Base-by-base conservation (phyloP, 2,888 invertebrate species). In the Brachypalpus laphriformis region DNA sequence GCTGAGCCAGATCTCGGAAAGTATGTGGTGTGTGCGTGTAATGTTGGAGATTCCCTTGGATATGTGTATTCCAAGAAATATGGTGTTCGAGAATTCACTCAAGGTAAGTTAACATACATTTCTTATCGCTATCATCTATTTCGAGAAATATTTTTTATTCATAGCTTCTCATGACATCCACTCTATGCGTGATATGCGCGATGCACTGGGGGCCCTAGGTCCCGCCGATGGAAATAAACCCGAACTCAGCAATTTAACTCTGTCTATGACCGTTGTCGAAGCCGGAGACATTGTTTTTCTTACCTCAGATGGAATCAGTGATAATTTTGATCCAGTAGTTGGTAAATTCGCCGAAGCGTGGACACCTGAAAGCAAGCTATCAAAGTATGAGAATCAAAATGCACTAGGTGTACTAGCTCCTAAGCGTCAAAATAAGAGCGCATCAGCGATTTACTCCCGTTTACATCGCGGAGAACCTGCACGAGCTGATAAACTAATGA, bases 321-420 rank as follows among this genome's bases (percentile, higher is more conserved):
- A 98, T 90, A 98, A 98, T 91, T 97, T 97, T 89, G 97, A 98
- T 92, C 97, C 97, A 0, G 97, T 97, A 31, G 97, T 98, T 74
- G 97, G 97, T 28, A 96, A 96, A 92, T 96, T 97, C 89, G 96
- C 97, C 4, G 93, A 93, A 87, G 91, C 94, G 14, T 91, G 93
- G 89, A 90, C 92, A 3, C 89, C 91, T 2, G 91, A 92, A 70
- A 90, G 89, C 0, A 90, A 90, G 87, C 87, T 90, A 2, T 76
- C 81, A 16, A 75, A 72, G 31, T 76, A 82, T 7, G 65, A 70
- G 28, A 74, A 25, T 14, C 76, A 72, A 34, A 82, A 76, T 42
- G 47, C 72, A 6, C 81, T 87, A 74, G 87, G 87, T 4, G 88
- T 89, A 22, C 82, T 90, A 51, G 91, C 90, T 59, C 91, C 90